These are phyloP conservation scores for Corynorhinus townsendii DNA, from an alignment of 2,113 vertebrate species.

Conservation along the genomic window DNA sequence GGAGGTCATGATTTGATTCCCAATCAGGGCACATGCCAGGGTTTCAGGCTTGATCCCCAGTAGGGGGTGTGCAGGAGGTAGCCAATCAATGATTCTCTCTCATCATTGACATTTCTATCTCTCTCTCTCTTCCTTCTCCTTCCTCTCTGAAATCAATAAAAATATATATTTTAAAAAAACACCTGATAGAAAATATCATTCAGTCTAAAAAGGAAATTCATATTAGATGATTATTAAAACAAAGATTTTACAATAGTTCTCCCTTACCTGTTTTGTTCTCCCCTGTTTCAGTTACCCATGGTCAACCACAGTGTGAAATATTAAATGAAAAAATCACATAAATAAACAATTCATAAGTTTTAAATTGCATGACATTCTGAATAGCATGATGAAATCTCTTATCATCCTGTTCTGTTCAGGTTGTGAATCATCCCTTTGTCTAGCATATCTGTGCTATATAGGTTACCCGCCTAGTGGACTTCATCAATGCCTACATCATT, in stretches of 20 bases:
- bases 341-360: not conserved
- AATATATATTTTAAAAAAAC: not conserved
- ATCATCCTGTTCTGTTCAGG: too few species aligned
- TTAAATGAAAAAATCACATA: not conserved
- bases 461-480: not conserved
- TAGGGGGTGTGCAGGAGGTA: too few species aligned
- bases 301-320: not conserved
- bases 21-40: too few species aligned
- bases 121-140: too few species aligned
- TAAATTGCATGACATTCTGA: not conserved
- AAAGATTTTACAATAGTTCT: not conserved
- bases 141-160: too few species aligned
- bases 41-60: too few species aligned
- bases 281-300: too few species aligned
- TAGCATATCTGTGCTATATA: not conserved
- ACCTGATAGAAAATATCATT: slow-evolving; percentile 2
- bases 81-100: too few species aligned
- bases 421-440: not conserved
- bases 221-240: slow-evolving; percentile 6
- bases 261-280: not conserved
- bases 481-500: not conserved
- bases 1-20: too few species aligned
- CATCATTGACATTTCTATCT: too few species aligned
- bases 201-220: not conserved
- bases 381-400: not conserved